A percentile compares a stretch with the other conserved stretches of the same genome.
Conservation (phyloP, 2,888 invertebrate genomes). For the Lasioglossum vierecki region DNA sequence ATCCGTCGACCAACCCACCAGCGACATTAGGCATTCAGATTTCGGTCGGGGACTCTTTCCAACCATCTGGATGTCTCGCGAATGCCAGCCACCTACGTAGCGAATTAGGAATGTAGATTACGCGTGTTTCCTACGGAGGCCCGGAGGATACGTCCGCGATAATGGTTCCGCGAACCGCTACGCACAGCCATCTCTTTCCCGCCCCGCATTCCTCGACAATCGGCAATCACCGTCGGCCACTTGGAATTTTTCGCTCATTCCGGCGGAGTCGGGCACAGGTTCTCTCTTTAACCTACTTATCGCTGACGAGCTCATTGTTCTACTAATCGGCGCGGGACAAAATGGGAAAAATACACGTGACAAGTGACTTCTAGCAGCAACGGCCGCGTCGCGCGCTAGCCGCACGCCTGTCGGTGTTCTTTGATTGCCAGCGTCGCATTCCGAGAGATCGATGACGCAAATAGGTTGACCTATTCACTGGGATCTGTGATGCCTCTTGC, state of each 20-base stretch:
- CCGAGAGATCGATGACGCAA: constrained; percentile 23
- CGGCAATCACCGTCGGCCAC: constrained; percentile 29
- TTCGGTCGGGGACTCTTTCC: neutral
- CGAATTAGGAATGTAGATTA: constrained; percentile 18
- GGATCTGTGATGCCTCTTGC: neutral
- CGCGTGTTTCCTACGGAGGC: neutral
- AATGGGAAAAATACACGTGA: constrained; percentile 14
- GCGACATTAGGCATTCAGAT: neutral
- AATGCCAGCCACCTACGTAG: constrained; percentile 1
- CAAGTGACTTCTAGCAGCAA: constrained; percentile 5
- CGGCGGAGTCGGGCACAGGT: neutral
- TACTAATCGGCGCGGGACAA: neutral
- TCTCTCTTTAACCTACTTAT: constrained; percentile 34
- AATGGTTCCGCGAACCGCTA: neutral
- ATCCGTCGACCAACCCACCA: neutral
- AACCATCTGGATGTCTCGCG: neutral
- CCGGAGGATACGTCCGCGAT: constrained; percentile 11
- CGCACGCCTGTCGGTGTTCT: neutral
- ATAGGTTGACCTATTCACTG: constrained; percentile 11
- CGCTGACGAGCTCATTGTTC: constrained; percentile 48
- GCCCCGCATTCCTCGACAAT: constrained; percentile 25
- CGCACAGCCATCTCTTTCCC: neutral
- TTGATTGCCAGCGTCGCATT: neutral
- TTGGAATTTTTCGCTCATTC: constrained; percentile 15
- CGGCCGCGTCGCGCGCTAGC: neutral